Conservation (phyloP, 2,797 vertebrate species). For the Sardinella longiceps region DNA sequence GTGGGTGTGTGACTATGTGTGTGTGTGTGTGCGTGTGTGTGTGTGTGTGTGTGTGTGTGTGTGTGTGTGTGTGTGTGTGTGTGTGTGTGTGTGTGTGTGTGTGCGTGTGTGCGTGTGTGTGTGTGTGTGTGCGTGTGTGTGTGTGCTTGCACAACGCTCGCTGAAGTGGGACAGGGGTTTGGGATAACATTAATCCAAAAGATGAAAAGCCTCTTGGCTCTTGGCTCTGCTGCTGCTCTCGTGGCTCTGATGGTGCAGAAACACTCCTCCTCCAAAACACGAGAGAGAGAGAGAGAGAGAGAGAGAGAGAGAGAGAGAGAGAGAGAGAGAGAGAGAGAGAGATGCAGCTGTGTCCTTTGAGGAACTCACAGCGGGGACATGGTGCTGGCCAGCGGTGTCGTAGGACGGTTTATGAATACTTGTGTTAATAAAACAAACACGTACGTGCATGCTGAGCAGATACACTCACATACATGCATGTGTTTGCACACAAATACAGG, state of each 20-base stretch:
- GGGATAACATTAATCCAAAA: conserved; percentile 49
- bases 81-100: conserved; percentile 5
- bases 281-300: conserved; percentile 39
- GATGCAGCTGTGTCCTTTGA: conserved; percentile 15
- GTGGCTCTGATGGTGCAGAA: conserved; percentile 44
- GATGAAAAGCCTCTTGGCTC: conserved; percentile 52
- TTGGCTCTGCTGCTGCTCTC: conserved; percentile 39
- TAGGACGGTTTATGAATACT: not conserved
- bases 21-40: not conserved
- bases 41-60: conserved; percentile 29
- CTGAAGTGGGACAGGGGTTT: conserved; percentile 48
- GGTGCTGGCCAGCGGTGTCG: not conserved
- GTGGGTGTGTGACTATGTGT: too few relatives aligned
- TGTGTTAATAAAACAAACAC: conserved; percentile 9
- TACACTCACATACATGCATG: not conserved
- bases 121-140: conserved; percentile 13
- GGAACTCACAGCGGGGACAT: not conserved
- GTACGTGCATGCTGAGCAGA: not conserved
- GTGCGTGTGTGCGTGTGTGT: conserved; percentile 15
- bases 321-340: not conserved
- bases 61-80: not conserved
- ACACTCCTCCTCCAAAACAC: conserved; percentile 47
- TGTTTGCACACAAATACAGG: not conserved
- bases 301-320: not conserved
- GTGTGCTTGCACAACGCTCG: conserved; percentile 51